Evolutionary conservation across 2,888 invertebrate species (phyloP).

Genomic region (Choristoneura rosaceana): DNA sequence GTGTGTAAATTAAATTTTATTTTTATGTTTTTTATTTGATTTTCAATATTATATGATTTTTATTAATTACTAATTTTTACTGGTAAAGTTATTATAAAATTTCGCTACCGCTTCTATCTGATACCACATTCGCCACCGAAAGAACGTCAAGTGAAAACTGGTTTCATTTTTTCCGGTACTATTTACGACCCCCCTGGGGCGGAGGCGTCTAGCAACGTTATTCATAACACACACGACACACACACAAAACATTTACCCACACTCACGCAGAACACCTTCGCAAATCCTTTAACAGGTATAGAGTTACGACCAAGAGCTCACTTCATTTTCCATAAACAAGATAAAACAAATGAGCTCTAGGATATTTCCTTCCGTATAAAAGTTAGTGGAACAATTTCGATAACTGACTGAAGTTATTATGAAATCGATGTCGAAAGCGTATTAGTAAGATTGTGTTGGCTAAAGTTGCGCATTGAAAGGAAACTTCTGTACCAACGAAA

Average conservation of each 20-base stretch:
- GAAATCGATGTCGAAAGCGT: slow-evolving; percentile 30
- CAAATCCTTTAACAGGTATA: slow-evolving; percentile 41
- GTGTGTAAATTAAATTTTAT: too few relatives aligned
- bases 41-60: too few relatives aligned
- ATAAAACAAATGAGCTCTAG: background rate
- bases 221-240: slow-evolving; percentile 50
- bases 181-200: slow-evolving; percentile 59
- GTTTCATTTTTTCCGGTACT: slow-evolving; percentile 61
- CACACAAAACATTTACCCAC: slow-evolving; percentile 43
- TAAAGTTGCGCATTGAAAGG: slow-evolving; percentile 19
- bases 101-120: slow-evolving; percentile 11
- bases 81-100: background rate
- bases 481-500: slow-evolving; percentile 20
- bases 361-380: slow-evolving; percentile 3
- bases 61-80: background rate
- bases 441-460: slow-evolving; percentile 34
- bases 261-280: slow-evolving; percentile 37
- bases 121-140: slow-evolving; percentile 46
- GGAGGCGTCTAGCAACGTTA: slow-evolving; percentile 52
- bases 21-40: too few relatives aligned
- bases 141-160: slow-evolving; percentile 59
- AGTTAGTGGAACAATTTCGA: slow-evolving; percentile 11
- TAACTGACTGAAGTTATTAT: slow-evolving; percentile 22
- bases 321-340: slow-evolving; percentile 40
- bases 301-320: slow-evolving; percentile 42